Evolutionary conservation across 1,140 invertebrate species (phyloP), one percentile per base, ranked within the genome.

Genomic region (Neoseiulus cucumeris): DNA sequence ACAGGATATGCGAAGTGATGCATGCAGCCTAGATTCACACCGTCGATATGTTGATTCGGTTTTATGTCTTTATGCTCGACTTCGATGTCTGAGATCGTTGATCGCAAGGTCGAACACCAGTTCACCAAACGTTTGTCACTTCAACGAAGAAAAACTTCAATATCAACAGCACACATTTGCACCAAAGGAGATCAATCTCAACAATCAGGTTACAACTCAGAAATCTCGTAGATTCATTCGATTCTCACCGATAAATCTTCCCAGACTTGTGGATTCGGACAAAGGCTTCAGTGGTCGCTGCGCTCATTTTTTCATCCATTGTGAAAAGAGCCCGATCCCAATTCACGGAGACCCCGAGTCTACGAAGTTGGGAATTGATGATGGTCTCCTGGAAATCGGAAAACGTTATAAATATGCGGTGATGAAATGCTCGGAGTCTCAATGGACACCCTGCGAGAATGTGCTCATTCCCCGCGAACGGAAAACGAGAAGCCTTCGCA

Each of bases 81-180:
- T 79, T 98, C 95, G 72, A 98, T 96, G 76, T 98, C 95, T 7
- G 94, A 98, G 69, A 99, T 95, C 9, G 93, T 93, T 67, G 91
- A 95, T 72, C 93, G 90, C 0, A 99, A 77, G 0, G 89, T 81
- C 74, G 93, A 97, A 0, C 89, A 97, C 96, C 96, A 99, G 79
- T 98, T 98, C 0, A 99, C 93, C 14, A 98, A 78, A 42, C 91
- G 79, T 68, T 89, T 90, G 42, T 85, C 87, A 12, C 51, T 59
- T 2, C 2, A 59, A 59, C 4, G 22, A 59, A 18, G 4, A 47
- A 47, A 6, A 20, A 20, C n/a, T n/a, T n/a, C n/a, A n/a, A n/a
- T n/a, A n/a, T n/a, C n/a, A n/a, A n/a, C n/a, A n/a, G n/a, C n/a
- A n/a, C n/a, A n/a, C n/a, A n/a, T n/a, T n/a, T n/a, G n/a, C n/a